Evolutionary conservation across 2,113 vertebrate species (phyloP).

Genomic region (Podarcis cretensis): DNA sequence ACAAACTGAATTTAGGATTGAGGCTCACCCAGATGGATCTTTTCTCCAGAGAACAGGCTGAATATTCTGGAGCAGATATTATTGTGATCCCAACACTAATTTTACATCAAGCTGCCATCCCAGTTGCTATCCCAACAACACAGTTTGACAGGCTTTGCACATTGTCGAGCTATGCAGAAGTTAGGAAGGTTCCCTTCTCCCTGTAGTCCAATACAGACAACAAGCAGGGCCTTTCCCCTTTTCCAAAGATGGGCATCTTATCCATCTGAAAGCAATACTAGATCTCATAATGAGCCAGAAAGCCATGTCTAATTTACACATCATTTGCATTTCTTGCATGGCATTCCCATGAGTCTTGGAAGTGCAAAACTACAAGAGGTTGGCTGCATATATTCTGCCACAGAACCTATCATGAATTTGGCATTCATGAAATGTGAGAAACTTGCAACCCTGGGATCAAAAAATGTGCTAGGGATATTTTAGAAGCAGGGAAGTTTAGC

Average conservation of each 20-base stretch:
- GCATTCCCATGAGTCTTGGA: background rate
- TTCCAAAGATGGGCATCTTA: background rate
- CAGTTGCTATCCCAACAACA: slow-evolving; percentile 69
- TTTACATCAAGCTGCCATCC: slow-evolving; percentile 53
- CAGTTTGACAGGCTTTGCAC: slow-evolving; percentile 41
- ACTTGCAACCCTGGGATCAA: background rate
- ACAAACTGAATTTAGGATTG: background rate
- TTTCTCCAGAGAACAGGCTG: slow-evolving; percentile 34
- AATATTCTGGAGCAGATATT: slow-evolving; percentile 43
- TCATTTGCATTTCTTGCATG: background rate
- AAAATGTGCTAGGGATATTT: background rate
- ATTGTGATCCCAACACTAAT: slow-evolving; percentile 54
- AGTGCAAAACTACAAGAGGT: background rate
- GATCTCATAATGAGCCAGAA: background rate
- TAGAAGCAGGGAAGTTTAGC: background rate
- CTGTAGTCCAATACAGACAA: background rate
- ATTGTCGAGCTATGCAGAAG: slow-evolving; percentile 36
- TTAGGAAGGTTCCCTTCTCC: background rate
- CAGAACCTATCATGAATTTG: background rate
- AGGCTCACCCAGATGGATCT: slow-evolving; percentile 46
- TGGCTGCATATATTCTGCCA: background rate
- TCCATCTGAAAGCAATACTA: background rate
- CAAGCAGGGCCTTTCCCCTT: background rate
- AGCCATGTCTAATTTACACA: background rate
- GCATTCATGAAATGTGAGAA: background rate